Base-by-base conservation (phyloP, 2,113 vertebrate genomes). In the Siphamia tubifer region DNA sequence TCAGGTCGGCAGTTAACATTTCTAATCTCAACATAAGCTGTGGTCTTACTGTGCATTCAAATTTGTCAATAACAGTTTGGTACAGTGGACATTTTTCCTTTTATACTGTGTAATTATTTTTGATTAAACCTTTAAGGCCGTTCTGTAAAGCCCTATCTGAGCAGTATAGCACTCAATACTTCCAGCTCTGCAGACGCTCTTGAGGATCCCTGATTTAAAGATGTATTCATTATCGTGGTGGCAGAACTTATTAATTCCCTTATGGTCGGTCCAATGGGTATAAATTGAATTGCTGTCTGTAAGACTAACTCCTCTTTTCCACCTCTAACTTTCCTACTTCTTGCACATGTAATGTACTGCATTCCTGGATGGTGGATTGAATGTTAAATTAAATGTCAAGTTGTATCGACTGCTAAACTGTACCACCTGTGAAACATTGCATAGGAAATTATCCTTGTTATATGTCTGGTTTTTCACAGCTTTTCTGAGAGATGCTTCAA, bases 361-460 rank as follows among this genome's bases (percentile, higher is more conserved):
- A 38, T 60, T 8, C 19, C 8, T n/a, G 8, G 7, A 40, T 48
- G 21, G 35, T 43, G 35, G 23, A 8, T 17, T 48, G 25, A 74
- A 77, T 53, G 11, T 45, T 19, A 55, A 79, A 61, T 61, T 7
- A 49, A 64, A 65, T 56, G 70, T 63, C 49, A 45, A 31, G 44
- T 45, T 21, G 23, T 55, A 58, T 64, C 44, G 4, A 23, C 43
- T 10, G 4, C 53, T 28, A 8, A 79, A 42, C 35, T 67, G 23
- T 40, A 43, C 65, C 63, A 74, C 75, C 71, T 74, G 53, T 75
- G 9, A 70, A 67, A 66, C 36, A 55, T 55, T 51, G 23, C 31
- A 51, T 53, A 4, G 25, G 35, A 56, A 74, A 73, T 40, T 3
- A 21, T 44, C 16, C 24, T 49, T 36, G 27, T 38, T 16, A 24